Base-by-base conservation (phyloP, 2,888 invertebrate genomes). In the Drosophila borborema region DNA sequence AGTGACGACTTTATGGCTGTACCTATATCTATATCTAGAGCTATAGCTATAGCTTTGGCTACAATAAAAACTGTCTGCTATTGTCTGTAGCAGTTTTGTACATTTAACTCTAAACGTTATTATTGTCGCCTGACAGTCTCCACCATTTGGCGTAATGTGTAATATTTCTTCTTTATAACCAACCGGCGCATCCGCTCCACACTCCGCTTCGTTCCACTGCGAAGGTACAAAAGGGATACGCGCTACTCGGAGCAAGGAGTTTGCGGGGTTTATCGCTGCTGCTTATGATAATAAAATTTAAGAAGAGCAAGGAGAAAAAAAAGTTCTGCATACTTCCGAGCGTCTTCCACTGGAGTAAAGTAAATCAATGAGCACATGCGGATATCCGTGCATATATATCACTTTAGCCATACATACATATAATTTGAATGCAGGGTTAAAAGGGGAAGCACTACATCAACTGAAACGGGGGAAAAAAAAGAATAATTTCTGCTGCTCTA, bases 121-220 rank as follows among this genome's bases (percentile, higher is more conserved):
- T 91, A 83, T 90, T 91, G 92, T 90, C 92, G 92, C 93, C 92
- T 83, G 83, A 67, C 80, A 91, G 92, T 93, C 92, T 92, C 90
- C 89, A 86, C 90, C 86, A 90, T 91, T 86, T 89, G 90, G 84
- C 91, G 86, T 92, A 92, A 92, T 91, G 91, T 89, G 89, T 92
- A 91, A 92, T 92, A 92, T 92, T 91, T 93, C 92, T 92, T 90
- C 87, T 92, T 92, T 92, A 92, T 91, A 92, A 91, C 91, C 84
- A 74, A 80, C 73, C 77, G 58, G 86, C 78, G 78, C 82, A 89
- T 85, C 76, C 87, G 72, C 68, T 58, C 38, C 23, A 43, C 38
- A 40, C 63, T 49, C 46, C 16, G 14, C 54, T 9, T 31, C 23
- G 16, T 45, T 6, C 45, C 28, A 49, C 56, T 40, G 55, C 61